These are phyloP conservation scores for Heliocidaris tuberculata DNA, from an alignment of 35 echinoderm and acorn worm species.

Conservation along the genomic window DNA sequence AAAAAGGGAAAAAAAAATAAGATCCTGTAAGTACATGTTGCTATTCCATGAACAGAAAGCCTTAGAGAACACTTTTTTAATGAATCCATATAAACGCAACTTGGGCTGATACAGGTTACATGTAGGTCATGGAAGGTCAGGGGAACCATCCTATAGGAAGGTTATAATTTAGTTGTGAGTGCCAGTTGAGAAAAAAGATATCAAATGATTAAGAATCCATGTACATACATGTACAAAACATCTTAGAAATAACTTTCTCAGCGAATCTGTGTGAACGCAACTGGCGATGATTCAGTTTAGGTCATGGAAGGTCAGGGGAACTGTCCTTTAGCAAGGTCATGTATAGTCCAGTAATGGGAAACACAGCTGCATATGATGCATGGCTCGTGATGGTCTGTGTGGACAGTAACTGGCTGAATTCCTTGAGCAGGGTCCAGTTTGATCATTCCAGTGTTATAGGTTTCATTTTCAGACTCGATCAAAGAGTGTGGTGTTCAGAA, in stretches of 20 bases:
- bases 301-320: constrained; percentile 25
- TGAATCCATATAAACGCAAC: not conserved
- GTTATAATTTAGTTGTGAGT: too few species aligned
- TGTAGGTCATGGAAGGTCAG: not conserved
- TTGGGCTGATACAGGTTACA: not conserved
- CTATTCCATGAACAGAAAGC: not conserved
- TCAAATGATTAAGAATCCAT: too few species aligned
- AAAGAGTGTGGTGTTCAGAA: too few species aligned
- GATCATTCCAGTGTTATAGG: too few species aligned
- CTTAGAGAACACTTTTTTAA: not conserved
- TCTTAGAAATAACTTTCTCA: too few species aligned
- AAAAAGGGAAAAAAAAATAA: too few species aligned
- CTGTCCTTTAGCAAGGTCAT: constrained; percentile 14
- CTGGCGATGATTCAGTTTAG: not conserved
- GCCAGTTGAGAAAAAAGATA: too few species aligned
- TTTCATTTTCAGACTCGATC: too few species aligned
- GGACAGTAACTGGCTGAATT: not conserved
- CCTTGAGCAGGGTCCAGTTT: not conserved
- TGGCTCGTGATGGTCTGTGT: not conserved
- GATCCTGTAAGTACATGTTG: not conserved
- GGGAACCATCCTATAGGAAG: too few species aligned
- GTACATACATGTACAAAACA: too few species aligned
- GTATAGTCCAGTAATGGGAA: not conserved
- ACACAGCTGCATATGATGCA: not conserved
- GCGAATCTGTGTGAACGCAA: too few species aligned